These are phyloP conservation scores for Dascyllus trimaculatus DNA, from an alignment of 2,113 vertebrate genomes.

Conservation along the genomic window DNA sequence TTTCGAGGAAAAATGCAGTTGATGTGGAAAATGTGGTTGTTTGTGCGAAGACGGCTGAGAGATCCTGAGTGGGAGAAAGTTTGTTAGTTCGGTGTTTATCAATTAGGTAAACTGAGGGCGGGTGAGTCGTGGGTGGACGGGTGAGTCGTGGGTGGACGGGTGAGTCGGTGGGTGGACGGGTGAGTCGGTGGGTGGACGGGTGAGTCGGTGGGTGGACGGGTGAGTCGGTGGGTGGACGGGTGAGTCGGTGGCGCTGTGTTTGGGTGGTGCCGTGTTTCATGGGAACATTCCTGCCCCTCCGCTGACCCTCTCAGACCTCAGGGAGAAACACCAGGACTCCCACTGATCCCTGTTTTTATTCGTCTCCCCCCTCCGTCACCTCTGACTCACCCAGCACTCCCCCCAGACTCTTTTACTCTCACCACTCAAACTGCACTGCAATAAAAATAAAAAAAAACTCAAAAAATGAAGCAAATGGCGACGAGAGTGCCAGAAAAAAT, in stretches of 20 bases:
- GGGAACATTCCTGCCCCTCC: conserved; percentile 81
- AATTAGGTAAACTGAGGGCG: conserved; percentile 9
- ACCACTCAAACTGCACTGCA: too few relatives aligned
- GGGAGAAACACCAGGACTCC: conserved; percentile 41
- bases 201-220: too few relatives aligned
- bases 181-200: background rate
- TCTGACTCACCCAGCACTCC: background rate
- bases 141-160: too few relatives aligned
- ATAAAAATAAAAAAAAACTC: too few relatives aligned
- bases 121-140: too few relatives aligned
- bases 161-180: too few relatives aligned
- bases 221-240: too few relatives aligned
- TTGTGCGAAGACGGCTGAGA: background rate
- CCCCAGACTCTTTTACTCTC: background rate
- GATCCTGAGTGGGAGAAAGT: background rate
- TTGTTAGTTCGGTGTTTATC: background rate
- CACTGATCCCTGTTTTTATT: conserved; percentile 34
- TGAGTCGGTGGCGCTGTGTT: too few relatives aligned
- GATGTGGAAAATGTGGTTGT: conserved; percentile 4
- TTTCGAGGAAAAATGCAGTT: background rate
- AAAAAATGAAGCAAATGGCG: too few relatives aligned
- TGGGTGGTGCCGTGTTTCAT: conserved; percentile 70
- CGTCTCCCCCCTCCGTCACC: conserved; percentile 2
- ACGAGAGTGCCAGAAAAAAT: too few relatives aligned
- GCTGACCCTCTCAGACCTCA: conserved; percentile 56